Evolutionary conservation across 1,140 invertebrate genomes (phyloP).

Genomic region (Monomorium pharaonis): DNA sequence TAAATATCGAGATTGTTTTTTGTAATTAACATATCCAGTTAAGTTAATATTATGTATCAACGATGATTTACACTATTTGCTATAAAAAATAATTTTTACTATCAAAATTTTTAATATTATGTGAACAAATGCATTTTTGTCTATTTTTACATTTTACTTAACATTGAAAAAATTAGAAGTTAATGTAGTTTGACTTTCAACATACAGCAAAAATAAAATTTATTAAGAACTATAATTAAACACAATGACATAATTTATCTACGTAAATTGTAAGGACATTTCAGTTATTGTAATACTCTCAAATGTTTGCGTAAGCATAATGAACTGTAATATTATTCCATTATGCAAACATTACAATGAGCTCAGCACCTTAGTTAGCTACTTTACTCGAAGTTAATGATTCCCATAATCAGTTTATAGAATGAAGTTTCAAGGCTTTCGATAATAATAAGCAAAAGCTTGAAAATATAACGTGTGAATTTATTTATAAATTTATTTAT

Average conservation of each 20-base stretch:
- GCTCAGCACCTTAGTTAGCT: neutral
- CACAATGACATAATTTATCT: neutral
- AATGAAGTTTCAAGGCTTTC: neutral
- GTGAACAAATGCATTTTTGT: neutral
- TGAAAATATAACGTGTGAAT: neutral
- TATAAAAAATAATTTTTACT: neutral
- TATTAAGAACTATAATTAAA: neutral
- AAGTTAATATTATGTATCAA: neutral
- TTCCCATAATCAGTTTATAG: neutral
- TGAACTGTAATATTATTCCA: neutral
- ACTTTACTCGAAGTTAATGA: neutral
- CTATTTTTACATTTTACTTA: neutral
- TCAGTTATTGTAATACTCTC: neutral
- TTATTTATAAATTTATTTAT: neutral
- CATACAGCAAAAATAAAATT: neutral
- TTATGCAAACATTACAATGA: constrained; percentile 5
- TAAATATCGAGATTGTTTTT: neutral
- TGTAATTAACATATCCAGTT: neutral
- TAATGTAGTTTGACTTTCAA: neutral
- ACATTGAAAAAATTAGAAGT: too few species aligned
- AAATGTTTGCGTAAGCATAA: constrained; percentile 10
- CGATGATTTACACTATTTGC: neutral
- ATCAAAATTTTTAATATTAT: neutral
- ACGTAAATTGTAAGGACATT: neutral
- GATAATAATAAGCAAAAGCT: neutral